A percentile compares a stretch with the other conserved stretches of the same genome.
These are phyloP conservation scores for Karalla daura DNA, from an alignment of 2,797 vertebrate genomes.

Conservation along the genomic window DNA sequence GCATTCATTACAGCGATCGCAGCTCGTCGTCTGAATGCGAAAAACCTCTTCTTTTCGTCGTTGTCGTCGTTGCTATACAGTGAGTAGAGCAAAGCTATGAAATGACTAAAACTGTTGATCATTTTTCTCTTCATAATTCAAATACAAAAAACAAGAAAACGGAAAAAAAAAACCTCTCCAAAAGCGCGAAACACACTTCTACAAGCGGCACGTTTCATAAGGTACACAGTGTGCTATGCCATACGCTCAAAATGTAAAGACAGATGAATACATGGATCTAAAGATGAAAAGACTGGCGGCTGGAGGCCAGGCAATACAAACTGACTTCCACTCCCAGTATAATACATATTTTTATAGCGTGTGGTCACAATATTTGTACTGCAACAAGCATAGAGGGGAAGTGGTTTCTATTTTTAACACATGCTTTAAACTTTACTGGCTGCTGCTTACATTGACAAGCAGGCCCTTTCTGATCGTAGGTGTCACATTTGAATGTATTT, in stretches of 20 bases:
- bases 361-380: conserved; percentile 73
- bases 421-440: conserved; percentile 68
- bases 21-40: conserved; percentile 44
- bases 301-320: conserved; percentile 48
- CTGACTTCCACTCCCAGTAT: conserved; percentile 74
- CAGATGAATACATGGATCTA: conserved; percentile 13
- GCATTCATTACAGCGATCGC: conserved; percentile 38
- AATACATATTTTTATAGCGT: conserved; percentile 82
- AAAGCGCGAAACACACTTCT: conserved; percentile 37
- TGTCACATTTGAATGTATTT: conserved; percentile 88
- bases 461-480: conserved; percentile 61
- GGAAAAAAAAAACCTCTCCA: conserved; percentile 32
- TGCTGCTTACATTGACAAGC: conserved; percentile 62
- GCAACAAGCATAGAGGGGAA: conserved; percentile 57
- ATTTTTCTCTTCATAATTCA: conserved; percentile 31
- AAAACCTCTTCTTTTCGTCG: too few species aligned
- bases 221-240: conserved; percentile 45
- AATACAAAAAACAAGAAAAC: too few species aligned
- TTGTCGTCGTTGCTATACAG: too few species aligned
- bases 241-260: conserved; percentile 44
- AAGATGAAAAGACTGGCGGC: conserved; percentile 28
- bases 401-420: conserved; percentile 80
- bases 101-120: conserved; percentile 21
- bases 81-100: conserved; percentile 33
- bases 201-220: conserved; percentile 42